These are phyloP conservation scores for Griposia aprilina DNA, from an alignment of 2,888 invertebrate genomes.

Conservation along the genomic window DNA sequence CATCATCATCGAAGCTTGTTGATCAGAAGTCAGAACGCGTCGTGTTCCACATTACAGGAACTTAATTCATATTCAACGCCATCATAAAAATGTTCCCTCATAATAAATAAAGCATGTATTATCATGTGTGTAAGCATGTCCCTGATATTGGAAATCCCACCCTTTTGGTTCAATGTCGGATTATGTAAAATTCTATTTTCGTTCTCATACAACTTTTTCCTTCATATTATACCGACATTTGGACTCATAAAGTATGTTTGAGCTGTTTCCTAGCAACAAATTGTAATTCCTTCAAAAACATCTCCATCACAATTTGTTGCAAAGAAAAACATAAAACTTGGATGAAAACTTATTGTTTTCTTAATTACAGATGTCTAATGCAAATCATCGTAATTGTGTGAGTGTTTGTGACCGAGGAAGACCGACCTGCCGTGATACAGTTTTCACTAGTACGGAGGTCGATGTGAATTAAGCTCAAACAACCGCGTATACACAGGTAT, in stretches of 20 bases:
- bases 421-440: too few species aligned
- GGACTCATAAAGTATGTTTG: background rate
- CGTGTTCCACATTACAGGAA: constrained; percentile 35
- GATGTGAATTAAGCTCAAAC: too few species aligned
- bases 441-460: too few species aligned
- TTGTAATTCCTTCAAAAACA: background rate
- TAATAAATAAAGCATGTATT: constrained; percentile 42
- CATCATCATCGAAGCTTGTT: constrained; percentile 20
- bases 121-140: background rate
- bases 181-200: constrained; percentile 33
- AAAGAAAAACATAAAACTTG: background rate
- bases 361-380: too few species aligned
- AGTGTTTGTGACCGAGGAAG: too few species aligned
- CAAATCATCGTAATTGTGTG: too few species aligned
- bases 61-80: constrained; percentile 55
- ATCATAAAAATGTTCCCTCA: constrained; percentile 43
- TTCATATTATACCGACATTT: constrained; percentile 9
- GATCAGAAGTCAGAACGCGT: constrained; percentile 49
- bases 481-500: too few species aligned
- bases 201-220: constrained; percentile 24
- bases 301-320: background rate
- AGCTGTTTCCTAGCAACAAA: constrained; percentile 4
- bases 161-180: constrained; percentile 34
- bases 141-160: constrained; percentile 50
- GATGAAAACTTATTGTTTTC: background rate